Base-by-base conservation (phyloP, 2,888 invertebrate species). In the Scaptomyza flava region DNA sequence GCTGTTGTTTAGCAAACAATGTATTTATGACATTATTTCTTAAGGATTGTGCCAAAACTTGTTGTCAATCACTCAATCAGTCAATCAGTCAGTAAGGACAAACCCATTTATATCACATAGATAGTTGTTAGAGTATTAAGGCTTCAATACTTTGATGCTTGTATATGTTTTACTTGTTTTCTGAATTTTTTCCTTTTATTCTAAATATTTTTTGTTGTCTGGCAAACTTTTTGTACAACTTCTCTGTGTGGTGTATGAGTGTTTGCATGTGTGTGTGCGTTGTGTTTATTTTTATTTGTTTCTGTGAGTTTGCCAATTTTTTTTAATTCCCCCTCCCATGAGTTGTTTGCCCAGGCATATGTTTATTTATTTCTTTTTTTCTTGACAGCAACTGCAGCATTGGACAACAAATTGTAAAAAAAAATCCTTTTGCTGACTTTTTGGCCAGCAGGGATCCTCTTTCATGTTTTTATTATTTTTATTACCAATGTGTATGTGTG, bases 381-480 rank as follows among this genome's bases (percentile, higher is more conserved):
- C 38, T 38, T 27, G 30, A 34, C 63, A 59, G 59, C 66, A 58
- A 45, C 77, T 84, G 86, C 71, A 72, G 82, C 64, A 65, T 46
- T 58, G 48, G 54, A 59, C 51, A 77, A 54, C 64, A 66, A 83
- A 67, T 67, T 68, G 69, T 68, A 57, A 70, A 77, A 77, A 77
- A 45, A 38, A 14, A 38, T 14, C 6, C 14, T 65, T 75, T 81
- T 70, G 50, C 75, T 74, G 80, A 85, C 77, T 87, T 86, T 83
- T 85, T 67, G 68, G 59, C 68, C 47, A 9, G n/a, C 36, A 23
- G 23, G 23, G 23, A 23, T 27, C 27, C 27, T 5, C 27, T 27
- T 27, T 3, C 1, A 7, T 20, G 7, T 12, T 23, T 12, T 11
- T 8, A 7, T 48, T 41, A 20, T 2, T 27, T 46, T 51, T 38